Evolutionary conservation across 2,113 vertebrate genomes (phyloP), one percentile per base, ranked within the genome.

Genomic region (Plotosus lineatus): DNA sequence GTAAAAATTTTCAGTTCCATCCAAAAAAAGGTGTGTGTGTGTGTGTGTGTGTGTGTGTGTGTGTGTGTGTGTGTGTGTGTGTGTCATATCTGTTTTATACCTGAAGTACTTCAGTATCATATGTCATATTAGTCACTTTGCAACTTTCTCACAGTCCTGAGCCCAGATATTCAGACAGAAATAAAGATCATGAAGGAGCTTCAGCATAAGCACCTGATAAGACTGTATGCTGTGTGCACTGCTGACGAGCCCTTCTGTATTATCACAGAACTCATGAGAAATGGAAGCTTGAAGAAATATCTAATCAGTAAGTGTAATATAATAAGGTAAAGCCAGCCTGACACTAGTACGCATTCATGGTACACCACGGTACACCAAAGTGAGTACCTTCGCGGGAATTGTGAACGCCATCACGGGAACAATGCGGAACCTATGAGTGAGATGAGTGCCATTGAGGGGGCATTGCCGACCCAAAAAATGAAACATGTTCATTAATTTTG

Each of bases 181-280:
- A 85, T 86, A 5, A 79, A 86, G 11, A 88, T 88, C 77, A 89
- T 90, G 89, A 87, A 87, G 82, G 82, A 85, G 26, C 75, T 90
- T 72, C 81, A 38, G 19, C 90, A 89, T 46, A 79, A 87, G 50
- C 84, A 78, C 33, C 69, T 90, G 31, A 58, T 90, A 42, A 86
- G 82, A 56, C 84, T 90, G 6, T 88, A 88, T 21, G 88, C 81
- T 1, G 85, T 89, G 28, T 90, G 88, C 36, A 87, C 86, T 19
- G 65, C 44, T 31, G 71, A 44, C 15, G 26, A 87, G 42, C 90
- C 89, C 0, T 75, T 88, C 69, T 90, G 84, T 55, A 86, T 89
- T 23, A 82, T 89, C 71, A 89, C 86, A 3, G 88, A 90, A 75
- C 86, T 89, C 77, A 88, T 90, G 85, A 86, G 48, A 78, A 83